Evolutionary conservation across 2,113 vertebrate genomes (phyloP), one percentile per base, ranked within the genome.

Genomic region (Isichthys henryi): DNA sequence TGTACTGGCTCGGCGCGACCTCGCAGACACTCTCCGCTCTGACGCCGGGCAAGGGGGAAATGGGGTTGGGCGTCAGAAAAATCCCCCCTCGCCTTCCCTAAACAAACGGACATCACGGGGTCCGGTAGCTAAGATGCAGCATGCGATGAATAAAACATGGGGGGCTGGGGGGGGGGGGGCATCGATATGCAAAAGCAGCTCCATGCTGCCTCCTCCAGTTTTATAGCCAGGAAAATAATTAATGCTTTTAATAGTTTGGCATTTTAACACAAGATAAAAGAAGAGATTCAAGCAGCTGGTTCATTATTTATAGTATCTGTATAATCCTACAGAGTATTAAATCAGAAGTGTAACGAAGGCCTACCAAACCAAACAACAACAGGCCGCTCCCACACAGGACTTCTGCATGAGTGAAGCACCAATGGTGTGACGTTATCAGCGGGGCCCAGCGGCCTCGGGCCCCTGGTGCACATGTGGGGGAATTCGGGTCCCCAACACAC

Each of bases 231-330:
- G 35, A 80, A 80, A 80, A 80, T 80, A 80, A 80, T 80, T 17
- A 80, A 80, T 19, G 35, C 9, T 80, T 70, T 70, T 39, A 80
- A 80, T 80, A 80, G 35, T 80, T 80, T 43, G 31, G 31, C 74
- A 80, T 80, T 80, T 43, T 43, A 80, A 80, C 74, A 43, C 74
- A 39, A 80, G 74, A 43, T 43, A 89, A 89, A 53, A 88, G 46
- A 80, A 80, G 48, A 19, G 58, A 19, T 53, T 39, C 27, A 83
- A 31, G 77, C 58, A 70, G 58, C 46, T 35, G 82, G 49, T 27
- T 35, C 27, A 74, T 82, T 88, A 82, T 80, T 89, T 83, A 82
- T n/a, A 53, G 31, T 48, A n/a, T 27, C 62, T 31, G 10, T n/a
- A 52, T 48, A 50, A 52, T 45, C 48, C 50, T 83, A n/a, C 3